Evolutionary conservation across 2,888 invertebrate genomes (phyloP), one percentile per base, ranked within the genome.

Genomic region (Coenonympha glycerion): DNA sequence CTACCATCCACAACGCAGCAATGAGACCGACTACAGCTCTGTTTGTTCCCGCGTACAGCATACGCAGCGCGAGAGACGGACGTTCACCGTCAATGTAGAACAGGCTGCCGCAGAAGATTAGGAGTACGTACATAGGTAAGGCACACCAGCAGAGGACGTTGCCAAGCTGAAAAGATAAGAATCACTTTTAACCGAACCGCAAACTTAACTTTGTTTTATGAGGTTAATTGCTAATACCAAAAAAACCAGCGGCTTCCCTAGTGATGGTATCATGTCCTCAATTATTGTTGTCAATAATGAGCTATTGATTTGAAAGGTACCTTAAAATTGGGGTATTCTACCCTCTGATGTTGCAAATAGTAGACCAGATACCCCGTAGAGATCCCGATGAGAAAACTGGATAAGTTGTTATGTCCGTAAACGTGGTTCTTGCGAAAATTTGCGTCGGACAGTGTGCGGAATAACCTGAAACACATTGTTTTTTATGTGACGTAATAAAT

Each of bases 391-490:
- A 67, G 51, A 52, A 64, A 76, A 19, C 66, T 57, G 0, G 66
- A 34, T 9, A 77, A 36, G 62, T 80, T 81, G 42, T 71, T 73
- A 59, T 79, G 73, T 0, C 69, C 68, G 2, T 71, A 63, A 26
- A 69, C 65, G 60, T 80, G 76, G 15, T 71, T 39, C 6, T 65
- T 47, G 46, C 68, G 61, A 54, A 73, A 79, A 0, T 70, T 68
- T 0, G 31, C 52, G n/a, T 60, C 49, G 18, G 59, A 56, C 36
- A 66, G 55, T 3, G 56, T 59, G 11, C 66, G 63, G 36, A 61
- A 61, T 4, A 55, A 48, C 51, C 69, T 71, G n/a, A n/a, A n/a
- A n/a, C n/a, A n/a, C n/a, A n/a, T n/a, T n/a, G n/a, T n/a, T n/a
- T n/a, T n/a, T n/a, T n/a, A n/a, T n/a, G n/a, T n/a, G n/a, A n/a